A percentile compares a stretch with the other conserved stretches of the same genome.
Conservation (phyloP, 2,797 vertebrate genomes). For the Hemitrygon akajei region DNA sequence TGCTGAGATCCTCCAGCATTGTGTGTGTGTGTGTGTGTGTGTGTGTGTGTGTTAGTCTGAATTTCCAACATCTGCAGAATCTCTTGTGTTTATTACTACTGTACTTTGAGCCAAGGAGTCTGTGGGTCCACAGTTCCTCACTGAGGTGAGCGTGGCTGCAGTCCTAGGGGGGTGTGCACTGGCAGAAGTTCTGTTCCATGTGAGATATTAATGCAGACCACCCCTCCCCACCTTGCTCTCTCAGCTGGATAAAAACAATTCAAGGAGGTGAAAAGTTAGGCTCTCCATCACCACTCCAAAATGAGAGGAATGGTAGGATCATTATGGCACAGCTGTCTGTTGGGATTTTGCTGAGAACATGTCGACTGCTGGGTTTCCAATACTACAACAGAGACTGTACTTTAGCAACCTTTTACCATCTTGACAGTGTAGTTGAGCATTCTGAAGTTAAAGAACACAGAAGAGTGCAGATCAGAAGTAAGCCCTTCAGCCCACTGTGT, state of each 20-base stretch:
- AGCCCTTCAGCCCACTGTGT: too few relatives aligned
- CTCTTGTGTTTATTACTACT: too few relatives aligned
- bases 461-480: too few relatives aligned
- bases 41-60: too few relatives aligned
- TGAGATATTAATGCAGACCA: not conserved
- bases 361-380: too few relatives aligned
- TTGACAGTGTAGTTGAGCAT: not conserved
- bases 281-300: not conserved
- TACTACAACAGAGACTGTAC: too few relatives aligned
- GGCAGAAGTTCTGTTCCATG: not conserved
- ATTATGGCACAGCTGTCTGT: not conserved
- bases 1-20: too few relatives aligned
- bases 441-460: too few relatives aligned
- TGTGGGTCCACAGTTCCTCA: not conserved
- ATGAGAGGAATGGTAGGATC: not conserved
- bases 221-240: not conserved
- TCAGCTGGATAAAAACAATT: not conserved
- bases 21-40: too few relatives aligned
- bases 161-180: not conserved
- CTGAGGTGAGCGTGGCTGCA: not conserved
- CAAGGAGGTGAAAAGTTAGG: too few relatives aligned
- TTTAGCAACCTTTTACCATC: not conserved
- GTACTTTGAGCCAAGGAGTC: too few relatives aligned
- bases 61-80: too few relatives aligned
- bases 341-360: not conserved